Conservation (phyloP, 2,113 vertebrate species). For the Cyrtonyx montezumae region DNA sequence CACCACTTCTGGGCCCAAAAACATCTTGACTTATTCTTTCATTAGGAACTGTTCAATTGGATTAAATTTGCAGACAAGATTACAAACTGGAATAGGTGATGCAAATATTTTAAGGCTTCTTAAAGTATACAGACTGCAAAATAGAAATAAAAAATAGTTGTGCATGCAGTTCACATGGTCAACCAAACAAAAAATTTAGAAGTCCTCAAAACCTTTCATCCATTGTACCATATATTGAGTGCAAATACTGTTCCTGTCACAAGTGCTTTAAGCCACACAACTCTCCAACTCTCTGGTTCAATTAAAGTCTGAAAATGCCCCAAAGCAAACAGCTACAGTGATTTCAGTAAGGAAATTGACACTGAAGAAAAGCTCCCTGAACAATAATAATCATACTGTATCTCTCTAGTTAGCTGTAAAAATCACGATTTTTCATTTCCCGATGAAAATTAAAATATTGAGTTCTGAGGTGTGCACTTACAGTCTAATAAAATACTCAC, state of each 20-base stretch:
- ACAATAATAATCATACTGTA: not conserved
- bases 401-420: constrained; percentile 18
- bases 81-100: not conserved
- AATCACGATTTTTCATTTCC: constrained; percentile 20
- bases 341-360: not conserved
- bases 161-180: not conserved
- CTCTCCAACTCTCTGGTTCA: not conserved
- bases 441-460: constrained; percentile 20
- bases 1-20: not conserved
- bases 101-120: not conserved
- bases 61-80: not conserved
- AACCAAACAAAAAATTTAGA: not conserved
- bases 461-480: not conserved
- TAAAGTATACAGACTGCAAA: not conserved
- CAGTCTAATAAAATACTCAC: constrained; percentile 12
- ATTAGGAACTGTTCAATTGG: not conserved
- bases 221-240: fast-evolving
- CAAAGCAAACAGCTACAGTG: not conserved
- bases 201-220: not conserved
- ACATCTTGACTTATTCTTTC: not conserved
- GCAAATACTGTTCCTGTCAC: not conserved
- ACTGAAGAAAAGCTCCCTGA: not conserved
- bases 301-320: not conserved
- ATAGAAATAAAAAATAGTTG: not conserved
- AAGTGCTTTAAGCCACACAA: not conserved